Evolutionary conservation across 2,888 invertebrate genomes (phyloP).

Genomic region (Caenorhabditis sp.): DNA sequence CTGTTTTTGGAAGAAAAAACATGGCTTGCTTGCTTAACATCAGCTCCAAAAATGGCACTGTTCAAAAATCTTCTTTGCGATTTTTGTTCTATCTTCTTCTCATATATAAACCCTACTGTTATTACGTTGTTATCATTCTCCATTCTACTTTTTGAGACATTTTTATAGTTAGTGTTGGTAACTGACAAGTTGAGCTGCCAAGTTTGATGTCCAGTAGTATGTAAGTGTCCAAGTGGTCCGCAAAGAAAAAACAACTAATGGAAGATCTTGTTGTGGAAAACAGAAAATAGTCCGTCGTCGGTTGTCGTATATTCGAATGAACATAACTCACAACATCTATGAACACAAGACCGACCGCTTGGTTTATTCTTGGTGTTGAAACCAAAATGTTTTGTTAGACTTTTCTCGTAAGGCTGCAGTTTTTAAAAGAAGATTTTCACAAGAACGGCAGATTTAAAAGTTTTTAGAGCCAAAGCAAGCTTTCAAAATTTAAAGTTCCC

Average conservation of each 20-base stretch:
- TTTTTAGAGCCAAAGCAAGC: too few relatives aligned
- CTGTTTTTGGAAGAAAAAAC: not conserved
- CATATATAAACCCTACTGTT: too few relatives aligned
- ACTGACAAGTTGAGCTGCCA: not conserved
- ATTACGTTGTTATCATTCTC: too few relatives aligned
- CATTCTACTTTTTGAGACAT: too few relatives aligned
- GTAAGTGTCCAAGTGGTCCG: constrained; percentile 5
- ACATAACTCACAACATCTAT: constrained; percentile 54
- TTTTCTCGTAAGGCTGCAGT: not conserved
- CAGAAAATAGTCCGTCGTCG: constrained; percentile 50
- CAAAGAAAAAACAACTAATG: constrained; percentile 57
- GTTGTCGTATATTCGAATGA: constrained; percentile 58
- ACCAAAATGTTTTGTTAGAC: not conserved
- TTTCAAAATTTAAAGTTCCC: not conserved
- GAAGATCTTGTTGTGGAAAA: constrained; percentile 50
- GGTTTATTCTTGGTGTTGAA: too few relatives aligned
- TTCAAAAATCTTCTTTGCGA: too few relatives aligned
- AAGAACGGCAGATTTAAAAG: too few relatives aligned
- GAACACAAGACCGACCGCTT: constrained; percentile 56
- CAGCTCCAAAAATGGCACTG: not conserved
- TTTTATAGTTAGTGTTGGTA: too few relatives aligned
- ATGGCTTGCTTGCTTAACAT: not conserved
- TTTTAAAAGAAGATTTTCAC: too few relatives aligned
- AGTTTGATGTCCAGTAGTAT: not conserved
- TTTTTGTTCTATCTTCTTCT: too few relatives aligned